Evolutionary conservation across 2,113 vertebrate genomes (phyloP).

Genomic region (Oryctolagus cuniculus): DNA sequence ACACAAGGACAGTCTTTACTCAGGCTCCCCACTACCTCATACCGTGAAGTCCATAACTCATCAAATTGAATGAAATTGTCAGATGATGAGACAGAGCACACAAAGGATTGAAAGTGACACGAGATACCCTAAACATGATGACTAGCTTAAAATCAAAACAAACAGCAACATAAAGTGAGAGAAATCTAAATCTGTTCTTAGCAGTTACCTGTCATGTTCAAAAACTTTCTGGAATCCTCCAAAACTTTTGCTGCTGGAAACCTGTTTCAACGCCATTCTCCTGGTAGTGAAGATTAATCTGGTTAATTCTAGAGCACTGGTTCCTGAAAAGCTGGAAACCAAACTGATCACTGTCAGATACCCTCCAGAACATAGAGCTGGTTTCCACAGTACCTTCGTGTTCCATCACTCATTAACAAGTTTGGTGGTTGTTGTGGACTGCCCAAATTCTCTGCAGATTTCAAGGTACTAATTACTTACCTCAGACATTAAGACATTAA

Average conservation of each 20-base stretch:
- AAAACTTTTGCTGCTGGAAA: constrained; percentile 95
- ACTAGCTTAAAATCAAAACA: constrained; percentile 11
- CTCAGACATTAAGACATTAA: constrained; percentile 49
- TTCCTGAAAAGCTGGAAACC: constrained; percentile 35
- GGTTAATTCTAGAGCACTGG: constrained; percentile 51
- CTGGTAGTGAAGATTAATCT: constrained; percentile 67
- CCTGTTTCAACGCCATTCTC: constrained; percentile 92
- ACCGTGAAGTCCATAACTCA: not conserved
- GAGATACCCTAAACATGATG: not conserved
- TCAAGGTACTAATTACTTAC: not conserved
- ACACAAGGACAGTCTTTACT: not conserved
- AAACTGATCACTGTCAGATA: not conserved
- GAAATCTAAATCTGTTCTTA: not conserved
- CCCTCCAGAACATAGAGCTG: not conserved
- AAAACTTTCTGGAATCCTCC: constrained; percentile 98
- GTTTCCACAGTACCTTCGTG: not conserved
- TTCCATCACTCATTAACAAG: not conserved
- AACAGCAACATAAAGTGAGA: not conserved
- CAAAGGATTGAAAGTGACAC: not conserved
- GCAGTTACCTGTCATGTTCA: constrained; percentile 95
- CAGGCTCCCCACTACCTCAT: not conserved
- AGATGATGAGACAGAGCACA: not conserved
- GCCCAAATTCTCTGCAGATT: not conserved
- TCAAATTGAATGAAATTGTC: not conserved
- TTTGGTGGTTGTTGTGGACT: not conserved